phyloP scores from a whole-genome alignment of 2,888 invertebrate species.

The Dinocampus coccinellae region DNA sequence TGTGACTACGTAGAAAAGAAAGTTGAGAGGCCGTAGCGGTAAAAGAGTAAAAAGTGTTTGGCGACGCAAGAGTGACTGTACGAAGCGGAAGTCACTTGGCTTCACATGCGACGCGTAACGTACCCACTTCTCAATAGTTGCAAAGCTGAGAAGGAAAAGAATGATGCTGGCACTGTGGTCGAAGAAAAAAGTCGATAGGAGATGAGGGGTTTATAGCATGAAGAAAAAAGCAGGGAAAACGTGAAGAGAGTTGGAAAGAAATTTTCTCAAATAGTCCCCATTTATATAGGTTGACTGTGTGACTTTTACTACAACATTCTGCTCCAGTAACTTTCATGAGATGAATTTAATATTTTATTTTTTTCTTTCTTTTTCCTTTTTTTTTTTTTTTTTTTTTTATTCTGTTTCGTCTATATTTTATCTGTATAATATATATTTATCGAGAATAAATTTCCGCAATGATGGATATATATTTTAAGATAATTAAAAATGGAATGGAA shows the following conservation, averaged over 20 bases:
- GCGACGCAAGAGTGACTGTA: constrained; percentile 31
- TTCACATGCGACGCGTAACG: constrained; percentile 54
- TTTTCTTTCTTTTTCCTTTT: background rate
- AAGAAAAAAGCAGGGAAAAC: background rate
- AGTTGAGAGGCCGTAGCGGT: constrained; percentile 23
- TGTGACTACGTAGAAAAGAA: constrained; percentile 19
- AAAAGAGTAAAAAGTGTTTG: constrained; percentile 38
- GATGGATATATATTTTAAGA: background rate
- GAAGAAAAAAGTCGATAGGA: constrained; percentile 22
- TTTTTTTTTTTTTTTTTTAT: background rate
- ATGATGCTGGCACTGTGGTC: constrained; percentile 45
- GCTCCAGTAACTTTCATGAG: constrained; percentile 10
- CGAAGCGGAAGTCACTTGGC: constrained; percentile 54
- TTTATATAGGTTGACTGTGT: background rate
- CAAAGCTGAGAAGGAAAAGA: constrained; percentile 45
- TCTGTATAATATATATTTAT: background rate
- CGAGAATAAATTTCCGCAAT: background rate
- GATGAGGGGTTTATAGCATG: constrained; percentile 8
- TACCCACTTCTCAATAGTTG: constrained; percentile 55
- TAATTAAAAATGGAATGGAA: background rate
- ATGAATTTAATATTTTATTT: background rate
- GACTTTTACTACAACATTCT: constrained; percentile 8
- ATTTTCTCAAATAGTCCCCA: constrained; percentile 26
- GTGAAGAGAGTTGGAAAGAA: constrained; percentile 8
- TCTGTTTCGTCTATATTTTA: background rate